Evolutionary conservation across 2,113 vertebrate species (phyloP), one percentile per base, ranked within the genome.

Genomic region (Poicephalus gulielmi): DNA sequence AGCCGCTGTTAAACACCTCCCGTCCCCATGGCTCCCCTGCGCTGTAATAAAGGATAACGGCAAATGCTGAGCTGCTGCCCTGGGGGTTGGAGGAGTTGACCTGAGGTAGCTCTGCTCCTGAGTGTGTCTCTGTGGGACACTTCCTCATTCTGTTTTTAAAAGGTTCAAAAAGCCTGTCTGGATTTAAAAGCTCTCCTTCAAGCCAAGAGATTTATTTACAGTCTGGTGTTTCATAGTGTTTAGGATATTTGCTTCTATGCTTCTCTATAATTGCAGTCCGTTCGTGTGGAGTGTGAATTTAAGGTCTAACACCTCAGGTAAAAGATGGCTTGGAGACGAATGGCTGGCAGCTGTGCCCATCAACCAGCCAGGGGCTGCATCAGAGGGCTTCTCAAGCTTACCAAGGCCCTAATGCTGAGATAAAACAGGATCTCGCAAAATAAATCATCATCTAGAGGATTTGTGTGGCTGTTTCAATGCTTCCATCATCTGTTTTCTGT

Each of bases 181-280:
- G 25, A 7, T 41, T 47, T 11, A 14, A 35, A 77, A 43, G 7
- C 15, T 27, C 25, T 20, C 13, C 18, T 39, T 24, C 39, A 25
- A 7, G 8, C 30, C 1, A 2, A 28, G 17, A 23, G 13, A 6
- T 28, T 27, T 19, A 19, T 11, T 19, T 9, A 13, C 17, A 7
- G 27, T 7, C 15, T 3, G 27, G 24, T 7, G 23, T 8, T 28
- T 16, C 10, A 1, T 22, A 18, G 25, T 2, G 33, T 52, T 57
- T 28, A 10, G 17, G 44, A 13, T 2, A 20, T 1, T 17, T 20
- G 0, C 33, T 37, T 37, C n/a, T 13, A 27, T n/a, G 25, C 9
- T 19, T 18, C 7, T 20, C 23, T 11, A 0, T 6, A 16, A 20
- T 6, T 4, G 0, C 17, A 2, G 15, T 4, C 12, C 6, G 0